Conservation (phyloP, 2,888 invertebrate species). For the Pseudoips prasinana region DNA sequence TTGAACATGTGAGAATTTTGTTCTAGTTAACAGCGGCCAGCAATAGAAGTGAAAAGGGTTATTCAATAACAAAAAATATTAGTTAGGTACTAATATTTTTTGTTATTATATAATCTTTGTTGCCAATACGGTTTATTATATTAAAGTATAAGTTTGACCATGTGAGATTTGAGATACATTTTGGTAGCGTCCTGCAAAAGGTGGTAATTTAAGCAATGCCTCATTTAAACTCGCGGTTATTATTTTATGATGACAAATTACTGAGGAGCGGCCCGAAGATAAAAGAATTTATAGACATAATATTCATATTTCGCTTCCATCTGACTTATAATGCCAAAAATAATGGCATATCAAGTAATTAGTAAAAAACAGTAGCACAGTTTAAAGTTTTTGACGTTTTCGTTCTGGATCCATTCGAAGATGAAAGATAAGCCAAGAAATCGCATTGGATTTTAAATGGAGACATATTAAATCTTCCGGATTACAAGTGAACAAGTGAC, state of each 20-base stretch:
- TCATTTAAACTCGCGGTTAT: slow-evolving; percentile 63
- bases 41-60: no score
- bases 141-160: slow-evolving; percentile 42
- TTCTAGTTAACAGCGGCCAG: no score
- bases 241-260: slow-evolving; percentile 63
- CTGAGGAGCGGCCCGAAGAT: slow-evolving; percentile 49
- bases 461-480: slow-evolving; percentile 56
- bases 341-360: slow-evolving; percentile 50
- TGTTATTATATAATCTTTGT: no score
- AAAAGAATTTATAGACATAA: slow-evolving; percentile 54
- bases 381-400: background rate
- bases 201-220: slow-evolving; percentile 53
- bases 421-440: slow-evolving; percentile 12
- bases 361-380: slow-evolving; percentile 9
- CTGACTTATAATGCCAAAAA: slow-evolving; percentile 48
- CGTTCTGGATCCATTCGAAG: no score
- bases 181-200: slow-evolving; percentile 39
- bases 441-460: slow-evolving; percentile 43
- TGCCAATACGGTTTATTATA: no score
- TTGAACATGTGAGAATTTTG: no score
- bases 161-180: no score
- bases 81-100: no score
- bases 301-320: slow-evolving; percentile 57
- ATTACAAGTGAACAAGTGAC: slow-evolving; percentile 70
- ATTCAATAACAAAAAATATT: no score